Evolutionary conservation across 2,888 invertebrate genomes (phyloP).

Genomic region (Holacanthella duospinosa): DNA sequence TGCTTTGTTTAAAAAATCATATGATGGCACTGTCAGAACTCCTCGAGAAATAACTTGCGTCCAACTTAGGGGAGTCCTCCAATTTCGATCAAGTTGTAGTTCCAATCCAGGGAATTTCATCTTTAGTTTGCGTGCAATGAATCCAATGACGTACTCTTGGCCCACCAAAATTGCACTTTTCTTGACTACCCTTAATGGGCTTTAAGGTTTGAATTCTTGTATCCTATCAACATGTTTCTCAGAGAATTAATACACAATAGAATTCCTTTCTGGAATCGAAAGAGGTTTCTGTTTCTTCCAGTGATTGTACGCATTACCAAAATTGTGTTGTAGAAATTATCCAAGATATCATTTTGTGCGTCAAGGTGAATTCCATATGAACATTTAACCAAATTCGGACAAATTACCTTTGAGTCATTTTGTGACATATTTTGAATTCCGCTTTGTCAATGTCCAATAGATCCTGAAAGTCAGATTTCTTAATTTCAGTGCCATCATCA

Average conservation of each 20-base stretch:
- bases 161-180: too few species aligned
- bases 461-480: neutral
- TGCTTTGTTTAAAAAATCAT: too few species aligned
- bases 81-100: too few species aligned
- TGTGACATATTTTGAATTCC: neutral
- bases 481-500: neutral
- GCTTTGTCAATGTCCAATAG: neutral
- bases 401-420: neutral
- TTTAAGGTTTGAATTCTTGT: too few species aligned
- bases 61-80: too few species aligned
- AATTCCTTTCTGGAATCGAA: neutral
- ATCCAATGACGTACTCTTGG: too few species aligned
- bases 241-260: neutral
- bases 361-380: neutral
- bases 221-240: neutral
- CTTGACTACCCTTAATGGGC: too few species aligned
- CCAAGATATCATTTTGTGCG: neutral
- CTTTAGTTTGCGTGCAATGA: too few species aligned
- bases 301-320: neutral
- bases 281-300: neutral
- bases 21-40: too few species aligned
- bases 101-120: too few species aligned
- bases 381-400: neutral
- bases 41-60: too few species aligned
- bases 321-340: neutral